Base-by-base conservation (phyloP, 2,888 invertebrate genomes). In the Limnephilus lunatus region DNA sequence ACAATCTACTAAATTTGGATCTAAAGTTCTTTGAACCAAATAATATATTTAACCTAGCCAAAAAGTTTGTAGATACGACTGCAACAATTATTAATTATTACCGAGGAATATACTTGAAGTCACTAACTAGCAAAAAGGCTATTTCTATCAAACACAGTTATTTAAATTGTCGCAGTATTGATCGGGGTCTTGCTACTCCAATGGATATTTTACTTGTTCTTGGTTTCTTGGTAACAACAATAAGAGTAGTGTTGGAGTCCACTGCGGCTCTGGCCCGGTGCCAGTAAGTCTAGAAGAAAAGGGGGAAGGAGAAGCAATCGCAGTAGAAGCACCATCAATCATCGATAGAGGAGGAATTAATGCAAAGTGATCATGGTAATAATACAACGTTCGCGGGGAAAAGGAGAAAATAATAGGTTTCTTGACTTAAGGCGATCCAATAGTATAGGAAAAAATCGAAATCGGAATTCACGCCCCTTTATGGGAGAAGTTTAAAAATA, bases 281-380 rank as follows among this genome's bases (percentile, higher is more conserved):
- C 83, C 83, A 83, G 35, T 7, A 83, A 83, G 83, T 83, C 83
- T 83, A 39, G 83, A 32, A 83, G 32, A 35, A 83, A 19, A 83
- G 5, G 82, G 15, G 82, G 83, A 35, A 32, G 35, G 83, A 35
- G 32, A 25, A 32, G 83, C 83, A 83, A 25, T 32, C 83, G 83
- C n/a, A 83, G 32, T 19, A 83, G 83, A 83, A 83, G 83, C 83
- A 19, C 35, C 83, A 83, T 83, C 83, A 83, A 83, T 83, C 83
- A 83, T 83, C 83, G 83, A 83, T 83, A 39, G 83, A 83, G 31
- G 9, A 35, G 35, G 35, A 35, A 35, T 83, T 83, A 83, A 83
- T 83, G 25, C 83, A 39, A 68, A 68, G 68, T 68, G 68, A 68
- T 68, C 68, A 68, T 9, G 25, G 25, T 68, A 68, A 68, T 68